These are phyloP conservation scores for Rhineura floridana DNA, from an alignment of 2,113 vertebrate species.

Conservation along the genomic window DNA sequence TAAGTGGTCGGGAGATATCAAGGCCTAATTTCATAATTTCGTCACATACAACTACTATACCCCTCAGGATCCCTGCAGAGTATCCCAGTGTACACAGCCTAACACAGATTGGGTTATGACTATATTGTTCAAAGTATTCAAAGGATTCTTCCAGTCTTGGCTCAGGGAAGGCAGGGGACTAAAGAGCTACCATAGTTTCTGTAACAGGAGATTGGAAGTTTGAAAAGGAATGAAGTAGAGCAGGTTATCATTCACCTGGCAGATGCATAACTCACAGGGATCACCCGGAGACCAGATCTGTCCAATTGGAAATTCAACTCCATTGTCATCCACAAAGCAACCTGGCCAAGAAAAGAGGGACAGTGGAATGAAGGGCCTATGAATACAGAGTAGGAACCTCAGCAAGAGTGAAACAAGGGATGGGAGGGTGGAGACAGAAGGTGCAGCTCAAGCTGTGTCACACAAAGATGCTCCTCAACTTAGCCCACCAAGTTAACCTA, in stretches of 20 bases:
- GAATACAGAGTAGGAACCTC: neutral
- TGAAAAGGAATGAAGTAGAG: conserved; percentile 64
- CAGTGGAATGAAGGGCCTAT: neutral
- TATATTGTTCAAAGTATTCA: neutral
- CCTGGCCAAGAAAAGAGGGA: conserved; percentile 60
- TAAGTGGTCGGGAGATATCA: neutral
- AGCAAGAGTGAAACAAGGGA: neutral
- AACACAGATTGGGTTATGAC: neutral
- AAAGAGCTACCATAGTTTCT: conserved; percentile 4
- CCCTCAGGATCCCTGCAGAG: neutral
- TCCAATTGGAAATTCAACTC: conserved; percentile 80
- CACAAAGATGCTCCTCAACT: neutral
- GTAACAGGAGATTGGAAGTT: neutral
- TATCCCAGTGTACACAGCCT: neutral
- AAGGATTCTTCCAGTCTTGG: neutral
- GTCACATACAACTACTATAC: neutral
- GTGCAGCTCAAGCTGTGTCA: neutral
- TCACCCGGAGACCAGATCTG: conserved; percentile 87
- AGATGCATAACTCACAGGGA: conserved; percentile 87
- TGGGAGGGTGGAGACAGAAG: neutral
- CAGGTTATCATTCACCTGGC: conserved; percentile 84
- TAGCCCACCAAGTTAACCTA: neutral
- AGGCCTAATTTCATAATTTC: neutral
- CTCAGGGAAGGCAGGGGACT: neutral
- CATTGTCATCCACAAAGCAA: conserved; percentile 82